Conservation (phyloP, 1,140 invertebrate genomes). For the Zaprionus gabonicus region DNA sequence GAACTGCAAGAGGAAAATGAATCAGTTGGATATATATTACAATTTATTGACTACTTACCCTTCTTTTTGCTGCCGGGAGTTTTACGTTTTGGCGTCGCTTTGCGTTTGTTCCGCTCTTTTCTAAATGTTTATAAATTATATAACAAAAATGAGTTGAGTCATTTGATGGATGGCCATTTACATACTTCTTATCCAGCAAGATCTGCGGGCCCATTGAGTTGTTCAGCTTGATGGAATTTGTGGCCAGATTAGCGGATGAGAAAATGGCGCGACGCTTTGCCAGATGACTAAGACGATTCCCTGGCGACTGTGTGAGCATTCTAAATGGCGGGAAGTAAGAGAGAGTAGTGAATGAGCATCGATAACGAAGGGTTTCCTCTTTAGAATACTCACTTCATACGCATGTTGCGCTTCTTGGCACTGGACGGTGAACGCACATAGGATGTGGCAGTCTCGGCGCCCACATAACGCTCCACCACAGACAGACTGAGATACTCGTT, state of each 20-base stretch:
- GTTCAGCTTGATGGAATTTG: conserved; percentile 73
- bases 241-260: conserved; percentile 85
- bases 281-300: conserved; percentile 88
- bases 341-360: not conserved
- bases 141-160: not conserved
- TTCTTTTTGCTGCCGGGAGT: conserved; percentile 83
- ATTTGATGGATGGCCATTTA: conserved; percentile 1
- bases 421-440: conserved; percentile 86
- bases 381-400: conserved; percentile 74
- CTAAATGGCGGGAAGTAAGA: conserved; percentile 50
- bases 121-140: conserved; percentile 27
- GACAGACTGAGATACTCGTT: conserved; percentile 87
- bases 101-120: conserved; percentile 72
- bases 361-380: not conserved
- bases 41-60: conserved; percentile 43
- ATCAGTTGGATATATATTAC: not conserved
- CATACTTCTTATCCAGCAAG: conserved; percentile 77
- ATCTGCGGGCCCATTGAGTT: conserved; percentile 79
- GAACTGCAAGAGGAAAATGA: conserved; percentile 33
- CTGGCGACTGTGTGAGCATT: conserved; percentile 87
- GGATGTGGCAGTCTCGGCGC: conserved; percentile 87
- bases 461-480: conserved; percentile 87
- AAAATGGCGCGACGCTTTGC: conserved; percentile 87
- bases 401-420: conserved; percentile 85
- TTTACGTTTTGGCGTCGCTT: conserved; percentile 78